These are phyloP conservation scores for Ginglymostoma cirratum DNA, from an alignment of 2,113 vertebrate genomes.

Conservation along the genomic window DNA sequence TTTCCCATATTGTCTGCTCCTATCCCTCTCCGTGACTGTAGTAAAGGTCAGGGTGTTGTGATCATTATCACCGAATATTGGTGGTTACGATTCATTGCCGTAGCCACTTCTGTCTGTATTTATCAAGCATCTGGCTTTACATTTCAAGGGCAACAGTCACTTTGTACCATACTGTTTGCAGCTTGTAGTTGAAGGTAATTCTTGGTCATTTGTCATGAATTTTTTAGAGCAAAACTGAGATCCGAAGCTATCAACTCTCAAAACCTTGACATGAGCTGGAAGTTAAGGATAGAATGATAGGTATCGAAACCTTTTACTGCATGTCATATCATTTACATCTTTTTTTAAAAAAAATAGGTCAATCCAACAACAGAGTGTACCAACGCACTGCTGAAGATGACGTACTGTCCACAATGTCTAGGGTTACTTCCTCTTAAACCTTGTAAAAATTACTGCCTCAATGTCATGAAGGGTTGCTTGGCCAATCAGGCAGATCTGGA, in stretches of 20 bases:
- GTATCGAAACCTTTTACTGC: neutral
- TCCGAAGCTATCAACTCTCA: neutral
- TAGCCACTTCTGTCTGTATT: neutral
- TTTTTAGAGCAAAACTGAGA: neutral
- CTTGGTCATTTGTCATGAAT: neutral
- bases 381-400: conserved; percentile 83
- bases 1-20: no score
- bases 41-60: no score
- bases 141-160: neutral
- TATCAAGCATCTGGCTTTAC: neutral
- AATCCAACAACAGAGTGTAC: conserved; percentile 77
- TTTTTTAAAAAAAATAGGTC: conserved; percentile 60
- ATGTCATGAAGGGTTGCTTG: conserved; percentile 90
- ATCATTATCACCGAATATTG: neutral
- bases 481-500: conserved; percentile 94
- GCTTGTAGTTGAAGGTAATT: neutral
- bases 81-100: neutral
- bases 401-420: conserved; percentile 86
- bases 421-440: conserved; percentile 86
- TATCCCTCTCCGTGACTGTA: no score
- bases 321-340: neutral
- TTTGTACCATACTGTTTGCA: neutral
- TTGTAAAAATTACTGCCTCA: conserved; percentile 95
- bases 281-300: neutral
- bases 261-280: neutral